A percentile compares a stretch with the other conserved stretches of the same genome.
Conservation (phyloP, 1,140 invertebrate species). For the Orius insidiosus region DNA sequence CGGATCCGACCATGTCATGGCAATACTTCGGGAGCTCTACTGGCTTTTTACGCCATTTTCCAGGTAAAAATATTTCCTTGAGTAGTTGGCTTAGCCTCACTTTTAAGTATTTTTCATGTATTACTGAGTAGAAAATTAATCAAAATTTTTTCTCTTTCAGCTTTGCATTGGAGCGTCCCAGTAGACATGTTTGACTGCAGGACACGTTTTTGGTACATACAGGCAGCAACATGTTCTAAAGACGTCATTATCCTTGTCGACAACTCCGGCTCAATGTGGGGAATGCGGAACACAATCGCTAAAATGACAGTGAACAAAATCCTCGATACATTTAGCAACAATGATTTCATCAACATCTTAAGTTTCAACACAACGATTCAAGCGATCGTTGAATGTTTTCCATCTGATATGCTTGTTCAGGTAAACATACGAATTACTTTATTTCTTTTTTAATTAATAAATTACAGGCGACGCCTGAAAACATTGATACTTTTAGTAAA, state of each 20-base stretch:
- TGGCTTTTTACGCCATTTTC: slow-evolving; percentile 83
- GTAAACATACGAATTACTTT: too few relatives aligned
- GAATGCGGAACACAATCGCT: slow-evolving; percentile 59
- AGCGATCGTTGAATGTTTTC: slow-evolving; percentile 64
- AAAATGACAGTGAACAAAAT: slow-evolving; percentile 67
- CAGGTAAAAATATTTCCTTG: slow-evolving; percentile 30
- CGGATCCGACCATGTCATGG: slow-evolving; percentile 79
- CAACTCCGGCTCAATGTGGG: slow-evolving; percentile 93
- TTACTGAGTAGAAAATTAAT: too few relatives aligned
- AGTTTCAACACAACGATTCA: slow-evolving; percentile 46
- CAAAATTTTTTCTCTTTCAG: slow-evolving; percentile 23
- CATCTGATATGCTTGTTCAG: slow-evolving; percentile 54
- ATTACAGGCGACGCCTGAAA: slow-evolving; percentile 86
- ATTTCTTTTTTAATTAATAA: too few relatives aligned
- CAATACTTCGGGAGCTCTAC: slow-evolving; percentile 89
- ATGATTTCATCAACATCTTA: slow-evolving; percentile 92
- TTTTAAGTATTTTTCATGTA: too few relatives aligned
- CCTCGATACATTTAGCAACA: slow-evolving; percentile 89
- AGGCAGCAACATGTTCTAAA: slow-evolving; percentile 93
- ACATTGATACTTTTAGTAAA: slow-evolving; percentile 58
- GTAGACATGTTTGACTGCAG: slow-evolving; percentile 69
- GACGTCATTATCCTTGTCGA: slow-evolving; percentile 93
- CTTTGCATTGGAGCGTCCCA: slow-evolving; percentile 34
- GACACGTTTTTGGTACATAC: slow-evolving; percentile 83
- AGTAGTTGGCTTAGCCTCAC: too few relatives aligned